These are phyloP conservation scores for Lasioglossum vierecki DNA, from an alignment of 2,888 invertebrate species.

Conservation along the genomic window DNA sequence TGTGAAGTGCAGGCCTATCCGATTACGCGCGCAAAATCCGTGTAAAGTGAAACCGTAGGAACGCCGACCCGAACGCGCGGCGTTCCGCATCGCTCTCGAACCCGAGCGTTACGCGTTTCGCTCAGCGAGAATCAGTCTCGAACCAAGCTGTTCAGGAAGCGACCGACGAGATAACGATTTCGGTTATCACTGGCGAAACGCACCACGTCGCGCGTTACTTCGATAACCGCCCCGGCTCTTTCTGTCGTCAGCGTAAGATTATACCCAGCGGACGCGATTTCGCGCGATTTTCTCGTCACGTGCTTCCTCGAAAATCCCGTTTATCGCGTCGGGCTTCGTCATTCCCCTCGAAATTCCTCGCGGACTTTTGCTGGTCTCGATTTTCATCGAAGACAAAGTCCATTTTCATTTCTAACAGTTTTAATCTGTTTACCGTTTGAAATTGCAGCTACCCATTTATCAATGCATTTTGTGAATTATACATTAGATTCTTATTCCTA, in stretches of 20 bases:
- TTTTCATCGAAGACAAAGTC: background rate
- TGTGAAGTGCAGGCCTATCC: constrained; percentile 44
- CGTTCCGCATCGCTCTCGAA: constrained; percentile 31
- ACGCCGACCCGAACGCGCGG: constrained; percentile 10
- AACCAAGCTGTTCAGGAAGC: constrained; percentile 52
- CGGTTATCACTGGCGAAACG: constrained; percentile 58
- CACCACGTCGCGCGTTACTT: constrained; percentile 46
- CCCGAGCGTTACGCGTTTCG: background rate
- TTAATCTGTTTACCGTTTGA: background rate
- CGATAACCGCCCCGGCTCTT: background rate
- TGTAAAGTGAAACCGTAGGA: constrained; percentile 62
- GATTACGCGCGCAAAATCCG: constrained; percentile 57
- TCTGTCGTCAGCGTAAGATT: constrained; percentile 55
- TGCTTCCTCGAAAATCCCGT: constrained; percentile 18
- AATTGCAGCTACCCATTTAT: background rate
- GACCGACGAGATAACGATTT: constrained; percentile 55
- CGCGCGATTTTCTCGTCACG: constrained; percentile 38
- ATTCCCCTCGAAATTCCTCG: background rate
- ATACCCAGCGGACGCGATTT: constrained; percentile 43
- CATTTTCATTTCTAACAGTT: background rate
- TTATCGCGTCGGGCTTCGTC: background rate
- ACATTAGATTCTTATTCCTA: background rate
- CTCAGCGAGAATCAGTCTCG: constrained; percentile 44
- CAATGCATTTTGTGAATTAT: background rate
- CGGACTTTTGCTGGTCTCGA: background rate